phyloP scores from a whole-genome alignment of 1,140 invertebrate species.

The Cyrtorhinus lividipennis region DNA sequence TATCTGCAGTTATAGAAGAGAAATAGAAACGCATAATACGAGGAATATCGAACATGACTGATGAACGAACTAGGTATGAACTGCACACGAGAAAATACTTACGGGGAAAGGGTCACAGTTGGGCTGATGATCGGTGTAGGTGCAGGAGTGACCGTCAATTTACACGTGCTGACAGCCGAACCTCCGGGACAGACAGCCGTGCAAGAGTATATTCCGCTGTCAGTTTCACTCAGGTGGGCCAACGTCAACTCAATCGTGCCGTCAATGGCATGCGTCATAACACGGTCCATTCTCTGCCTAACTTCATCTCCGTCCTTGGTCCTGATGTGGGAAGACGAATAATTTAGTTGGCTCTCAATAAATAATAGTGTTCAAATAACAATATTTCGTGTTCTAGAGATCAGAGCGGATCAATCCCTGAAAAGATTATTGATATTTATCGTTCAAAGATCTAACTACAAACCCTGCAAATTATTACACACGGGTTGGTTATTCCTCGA shows the following conservation, averaged over 20 bases:
- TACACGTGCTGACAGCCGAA: neutral
- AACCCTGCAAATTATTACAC: too few species aligned
- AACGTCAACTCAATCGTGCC: slow-evolving; percentile 1
- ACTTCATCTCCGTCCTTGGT: neutral
- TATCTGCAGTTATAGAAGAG: slow-evolving; percentile 4
- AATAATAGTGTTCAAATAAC: too few species aligned
- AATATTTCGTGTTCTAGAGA: too few species aligned
- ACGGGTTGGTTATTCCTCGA: too few species aligned
- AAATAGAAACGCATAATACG: too few species aligned
- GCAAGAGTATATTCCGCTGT: slow-evolving; percentile 3
- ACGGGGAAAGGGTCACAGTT: neutral
- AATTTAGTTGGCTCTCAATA: neutral
- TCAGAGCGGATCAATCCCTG: too few species aligned
- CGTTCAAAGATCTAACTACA: too few species aligned
- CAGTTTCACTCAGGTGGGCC: neutral
- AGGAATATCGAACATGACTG: too few species aligned
- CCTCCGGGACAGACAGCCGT: neutral
- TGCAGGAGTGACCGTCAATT: neutral
- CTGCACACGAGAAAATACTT: too few species aligned
- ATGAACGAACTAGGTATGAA: too few species aligned
- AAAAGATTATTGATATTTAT: too few species aligned
- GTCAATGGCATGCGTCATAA: slow-evolving; percentile 5
- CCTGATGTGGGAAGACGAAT: neutral
- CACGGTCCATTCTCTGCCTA: slow-evolving; percentile 4
- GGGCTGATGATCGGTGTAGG: neutral